Base-by-base conservation (phyloP, 1,140 invertebrate genomes). In the Marisa cornuarietis region DNA sequence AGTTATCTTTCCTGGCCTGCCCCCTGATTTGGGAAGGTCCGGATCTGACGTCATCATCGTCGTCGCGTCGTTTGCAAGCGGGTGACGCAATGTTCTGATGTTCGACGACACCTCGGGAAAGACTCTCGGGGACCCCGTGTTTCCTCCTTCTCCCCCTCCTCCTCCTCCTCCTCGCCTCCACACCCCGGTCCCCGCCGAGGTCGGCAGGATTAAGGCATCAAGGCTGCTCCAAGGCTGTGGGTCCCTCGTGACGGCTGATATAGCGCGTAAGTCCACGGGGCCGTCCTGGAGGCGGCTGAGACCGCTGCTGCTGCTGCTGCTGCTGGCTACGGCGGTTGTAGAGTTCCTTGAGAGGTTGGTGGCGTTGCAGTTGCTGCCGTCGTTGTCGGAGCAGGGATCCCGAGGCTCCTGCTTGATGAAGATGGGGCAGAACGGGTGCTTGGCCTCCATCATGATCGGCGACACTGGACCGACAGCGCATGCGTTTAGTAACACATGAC, bases 321-420 rank as follows among this genome's bases (percentile, higher is more conserved):
- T 61, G 54, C 16, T 16, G 54, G 54, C 20, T 5, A 49, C 13
- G n/a, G 11, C 18, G 31, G 71, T 18, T 1, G 1, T 58, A 58
- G 11, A 6, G 11, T 18, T 58, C 54, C 3, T 58, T 11, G 16
- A 11, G 54, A 58, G 11, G 54, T 18, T 49, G 72, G 52, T 75
- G 73, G n/a, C 61, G 73, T 26, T 20, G 61, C 13, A 11, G n/a
- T 9, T 22, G 62, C 11, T 65, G 75, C 42, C 54, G 49, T 14
- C 16, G 65, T 65, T 49, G 11, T 51, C 13, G 10, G 62, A 61
- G 13, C 58, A 65, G 11, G 22, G 63, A 63, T 77, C 75, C 6
- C 20, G 7, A 10, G 75, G 75, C 22, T 77, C 75, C 65, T 77
- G 75, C 24, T 77, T 77, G 63, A 77, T 68, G 49, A 26, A 22